These are phyloP conservation scores for Gnathonemus echidnorhynchus DNA, from an alignment of 2,113 vertebrate genomes.

Conservation along the genomic window DNA sequence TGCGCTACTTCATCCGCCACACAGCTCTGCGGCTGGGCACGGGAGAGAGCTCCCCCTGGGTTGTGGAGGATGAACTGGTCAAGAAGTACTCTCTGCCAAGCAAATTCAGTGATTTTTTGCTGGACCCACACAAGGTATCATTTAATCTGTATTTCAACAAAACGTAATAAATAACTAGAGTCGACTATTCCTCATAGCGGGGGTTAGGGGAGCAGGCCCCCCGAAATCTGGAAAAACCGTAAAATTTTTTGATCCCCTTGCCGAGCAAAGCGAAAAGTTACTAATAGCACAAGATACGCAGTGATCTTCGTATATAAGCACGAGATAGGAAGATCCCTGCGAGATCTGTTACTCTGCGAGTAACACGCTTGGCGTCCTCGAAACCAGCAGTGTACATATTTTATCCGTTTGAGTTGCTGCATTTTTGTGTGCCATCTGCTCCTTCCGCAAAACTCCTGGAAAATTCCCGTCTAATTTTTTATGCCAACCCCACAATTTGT, in stretches of 20 bases:
- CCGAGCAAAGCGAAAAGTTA: background rate
- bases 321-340: too few species aligned
- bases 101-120: slow-evolving; percentile 95
- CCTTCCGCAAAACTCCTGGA: background rate
- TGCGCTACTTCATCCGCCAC: slow-evolving; percentile 95
- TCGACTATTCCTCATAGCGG: background rate
- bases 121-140: slow-evolving; percentile 89
- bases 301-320: too few species aligned
- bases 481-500: background rate
- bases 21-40: slow-evolving; percentile 78
- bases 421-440: background rate
- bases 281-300: background rate
- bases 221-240: background rate
- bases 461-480: background rate
- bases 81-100: slow-evolving; percentile 90
- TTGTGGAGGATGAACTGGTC: slow-evolving; percentile 89
- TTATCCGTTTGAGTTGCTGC: background rate
- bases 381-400: background rate
- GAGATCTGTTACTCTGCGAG: too few species aligned
- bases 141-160: background rate
- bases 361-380: too few species aligned
- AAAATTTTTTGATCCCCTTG: background rate
- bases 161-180: background rate
- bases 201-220: too few species aligned
- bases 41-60: slow-evolving; percentile 90